Percentiles rank a stretch among this genome's conserved stretches.
Evolutionary conservation across 1,140 invertebrate genomes (phyloP).

Genomic region (Mya arenaria): DNA sequence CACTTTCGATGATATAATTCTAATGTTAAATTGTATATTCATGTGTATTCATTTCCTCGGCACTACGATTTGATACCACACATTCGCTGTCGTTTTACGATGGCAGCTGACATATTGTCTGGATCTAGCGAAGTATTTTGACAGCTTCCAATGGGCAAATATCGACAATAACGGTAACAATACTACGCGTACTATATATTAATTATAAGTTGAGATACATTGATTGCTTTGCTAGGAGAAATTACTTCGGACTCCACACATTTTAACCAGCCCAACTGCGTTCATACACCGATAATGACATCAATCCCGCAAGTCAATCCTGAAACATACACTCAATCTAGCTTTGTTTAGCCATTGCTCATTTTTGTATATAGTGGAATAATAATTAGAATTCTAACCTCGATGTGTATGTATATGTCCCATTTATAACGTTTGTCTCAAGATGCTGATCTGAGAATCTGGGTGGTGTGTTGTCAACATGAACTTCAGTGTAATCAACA

Average conservation of each 20-base stretch:
- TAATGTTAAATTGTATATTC: background rate
- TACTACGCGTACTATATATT: no score
- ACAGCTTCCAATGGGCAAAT: background rate
- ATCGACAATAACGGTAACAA: no score
- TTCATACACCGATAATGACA: background rate
- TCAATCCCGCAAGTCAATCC: background rate
- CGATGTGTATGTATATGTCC: slow-evolving; percentile 17
- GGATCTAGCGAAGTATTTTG: background rate
- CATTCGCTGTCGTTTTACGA: background rate
- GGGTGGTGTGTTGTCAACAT: slow-evolving; percentile 19
- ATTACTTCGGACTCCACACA: background rate
- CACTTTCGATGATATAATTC: background rate
- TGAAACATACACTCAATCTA: background rate
- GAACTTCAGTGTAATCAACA: slow-evolving; percentile 20
- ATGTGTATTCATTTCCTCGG: background rate
- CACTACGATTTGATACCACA: background rate
- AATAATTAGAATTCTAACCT: background rate
- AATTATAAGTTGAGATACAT: no score
- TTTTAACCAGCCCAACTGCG: background rate
- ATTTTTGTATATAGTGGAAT: background rate
- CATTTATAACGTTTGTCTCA: slow-evolving; percentile 10
- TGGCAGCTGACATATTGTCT: background rate
- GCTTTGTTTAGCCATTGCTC: background rate
- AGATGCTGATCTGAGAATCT: background rate
- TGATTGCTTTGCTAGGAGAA: background rate